Conservation (phyloP, 2,797 vertebrate species). For the Tadarida brasiliensis region DNA sequence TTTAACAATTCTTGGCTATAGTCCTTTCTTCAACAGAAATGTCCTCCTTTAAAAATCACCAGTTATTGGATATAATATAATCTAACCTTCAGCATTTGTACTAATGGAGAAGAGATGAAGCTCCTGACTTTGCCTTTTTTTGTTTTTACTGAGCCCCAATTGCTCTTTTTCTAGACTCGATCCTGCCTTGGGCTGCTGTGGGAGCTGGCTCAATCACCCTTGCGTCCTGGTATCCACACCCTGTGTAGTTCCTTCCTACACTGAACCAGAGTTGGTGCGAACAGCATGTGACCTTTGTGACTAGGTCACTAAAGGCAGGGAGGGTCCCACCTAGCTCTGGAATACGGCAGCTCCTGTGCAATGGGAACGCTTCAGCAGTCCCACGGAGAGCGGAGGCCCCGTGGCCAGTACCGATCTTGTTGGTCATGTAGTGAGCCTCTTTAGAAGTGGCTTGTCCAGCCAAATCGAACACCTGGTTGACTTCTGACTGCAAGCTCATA, state of each 20-base stretch:
- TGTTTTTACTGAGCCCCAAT: background rate
- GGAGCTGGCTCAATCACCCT: background rate
- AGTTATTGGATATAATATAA: background rate
- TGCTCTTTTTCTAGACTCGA: background rate
- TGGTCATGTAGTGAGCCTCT: background rate
- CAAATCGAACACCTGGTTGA: background rate
- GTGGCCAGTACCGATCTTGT: background rate
- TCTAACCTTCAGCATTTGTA: background rate
- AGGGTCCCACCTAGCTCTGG: background rate
- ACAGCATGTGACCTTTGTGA: background rate
- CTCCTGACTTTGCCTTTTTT: background rate
- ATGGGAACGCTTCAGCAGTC: background rate
- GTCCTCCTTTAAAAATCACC: conserved; percentile 53
- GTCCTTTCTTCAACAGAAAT: conserved; percentile 30
- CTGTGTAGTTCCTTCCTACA: background rate
- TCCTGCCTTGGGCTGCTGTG: background rate
- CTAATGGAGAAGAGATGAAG: background rate
- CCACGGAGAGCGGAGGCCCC: background rate
- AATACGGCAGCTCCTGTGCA: background rate
- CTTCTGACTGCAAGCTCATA: background rate
- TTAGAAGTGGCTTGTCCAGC: background rate
- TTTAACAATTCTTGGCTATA: conserved; percentile 48
- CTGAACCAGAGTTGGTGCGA: background rate
- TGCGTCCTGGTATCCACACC: background rate
- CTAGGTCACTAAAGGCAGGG: background rate